Base-by-base conservation (phyloP, 1,140 invertebrate genomes). In the Musca vetustissima region DNA sequence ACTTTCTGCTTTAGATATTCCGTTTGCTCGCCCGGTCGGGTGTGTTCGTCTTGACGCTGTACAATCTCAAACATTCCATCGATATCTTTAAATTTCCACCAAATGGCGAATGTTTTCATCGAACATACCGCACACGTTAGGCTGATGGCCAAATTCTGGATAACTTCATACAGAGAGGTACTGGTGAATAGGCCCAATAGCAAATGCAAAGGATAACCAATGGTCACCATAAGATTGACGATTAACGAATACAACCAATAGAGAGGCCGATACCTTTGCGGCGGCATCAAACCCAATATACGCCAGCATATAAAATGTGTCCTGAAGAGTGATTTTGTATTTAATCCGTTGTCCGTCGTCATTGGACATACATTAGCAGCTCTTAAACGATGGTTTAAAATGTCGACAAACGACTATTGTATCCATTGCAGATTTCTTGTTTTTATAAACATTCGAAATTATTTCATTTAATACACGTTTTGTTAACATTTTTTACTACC, bases 121-220 rank as follows among this genome's bases (percentile, higher is more conserved):
- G 22, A 6, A 21, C 55, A 59, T 7, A 68, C 2, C 0, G 25
- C 1, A 3, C 17, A 36, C 2, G 67, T 47, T 11, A 68, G 11
- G 3, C 14, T 32, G 9, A 68, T 28, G 53, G 67, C 57, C 19
- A 68, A n/a, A 68, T 68, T 68, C 9, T 59, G 36, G 1, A 68
- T 24, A 1, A 32, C 9, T 0, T 64, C 67, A 17, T 61, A 24
- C 17, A 52, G 2, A 1, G 36, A 28, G 3, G n/a, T 1, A 14
- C 22, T 19, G 11, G 24, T 21, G 11, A 64, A 11, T 19, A 36
- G 55, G n/a, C n/a, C n/a, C n/a, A n/a, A n/a, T n/a, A n/a, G n/a
- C n/a, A n/a, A n/a, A n/a, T n/a, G n/a, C n/a, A 68, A 21, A 2
- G 67, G 67, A 68, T 61, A 68, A 28, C 21, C 47, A 36, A 68